Evolutionary conservation across 2,888 invertebrate genomes (phyloP).

Genomic region (Shargacucullia verbasci): DNA sequence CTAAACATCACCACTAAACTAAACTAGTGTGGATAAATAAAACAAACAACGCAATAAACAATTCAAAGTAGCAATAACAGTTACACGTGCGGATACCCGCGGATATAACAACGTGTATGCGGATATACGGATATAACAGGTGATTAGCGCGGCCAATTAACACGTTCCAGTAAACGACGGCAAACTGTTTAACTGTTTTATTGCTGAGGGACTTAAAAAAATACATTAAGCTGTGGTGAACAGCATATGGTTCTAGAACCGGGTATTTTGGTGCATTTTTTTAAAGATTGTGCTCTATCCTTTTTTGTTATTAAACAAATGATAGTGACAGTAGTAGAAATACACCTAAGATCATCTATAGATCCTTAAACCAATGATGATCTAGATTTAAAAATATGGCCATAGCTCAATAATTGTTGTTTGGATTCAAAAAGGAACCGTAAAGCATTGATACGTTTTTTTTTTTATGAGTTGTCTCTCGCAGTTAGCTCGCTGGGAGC

Average conservation of each 20-base stretch:
- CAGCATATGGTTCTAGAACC: not conserved
- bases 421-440: too few species aligned
- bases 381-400: too few species aligned
- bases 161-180: conserved; percentile 55
- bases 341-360: too few species aligned
- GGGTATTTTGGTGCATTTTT: too few species aligned
- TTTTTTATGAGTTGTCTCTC: too few species aligned
- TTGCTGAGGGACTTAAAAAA: conserved; percentile 15
- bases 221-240: not conserved
- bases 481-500: too few species aligned
- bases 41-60: conserved; percentile 39
- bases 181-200: conserved; percentile 43
- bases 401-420: too few species aligned
- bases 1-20: not conserved
- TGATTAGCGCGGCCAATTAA: conserved; percentile 74
- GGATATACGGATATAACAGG: conserved; percentile 65
- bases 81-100: conserved; percentile 65
- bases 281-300: too few species aligned
- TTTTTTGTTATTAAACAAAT: too few species aligned
- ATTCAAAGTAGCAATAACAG: conserved; percentile 67
- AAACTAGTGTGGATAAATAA: conserved; percentile 30
- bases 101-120: conserved; percentile 56
- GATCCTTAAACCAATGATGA: too few species aligned
- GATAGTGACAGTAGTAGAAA: too few species aligned
- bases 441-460: too few species aligned